phyloP scores from a whole-genome alignment of 2,113 vertebrate genomes.

The Panthera tigris region DNA sequence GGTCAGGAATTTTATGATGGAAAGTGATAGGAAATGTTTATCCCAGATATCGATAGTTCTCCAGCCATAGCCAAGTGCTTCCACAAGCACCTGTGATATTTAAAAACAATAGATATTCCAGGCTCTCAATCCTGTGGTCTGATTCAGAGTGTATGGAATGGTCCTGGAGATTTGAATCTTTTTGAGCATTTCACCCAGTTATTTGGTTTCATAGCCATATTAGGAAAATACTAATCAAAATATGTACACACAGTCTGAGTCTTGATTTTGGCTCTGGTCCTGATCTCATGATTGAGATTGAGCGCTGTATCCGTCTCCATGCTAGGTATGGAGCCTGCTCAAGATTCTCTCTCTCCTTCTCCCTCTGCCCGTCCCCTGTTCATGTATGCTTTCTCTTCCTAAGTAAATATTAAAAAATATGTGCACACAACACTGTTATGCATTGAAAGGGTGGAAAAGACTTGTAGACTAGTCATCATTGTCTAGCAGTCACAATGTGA shows the following conservation, averaged over 20 bases:
- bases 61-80: not conserved
- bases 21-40: not conserved
- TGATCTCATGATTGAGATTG: too few species aligned
- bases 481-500: not conserved
- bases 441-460: not conserved
- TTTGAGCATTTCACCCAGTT: not conserved
- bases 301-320: too few species aligned
- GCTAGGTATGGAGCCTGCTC: too few species aligned
- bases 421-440: not conserved
- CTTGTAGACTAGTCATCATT: not conserved
- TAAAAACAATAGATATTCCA: not conserved
- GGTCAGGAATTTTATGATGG: constrained; percentile 15
- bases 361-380: too few species aligned
- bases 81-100: not conserved
- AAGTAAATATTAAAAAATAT: too few species aligned
- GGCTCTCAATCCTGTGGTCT: not conserved
- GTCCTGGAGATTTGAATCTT: not conserved
- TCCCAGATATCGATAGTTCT: not conserved
- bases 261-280: too few species aligned
- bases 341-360: too few species aligned
- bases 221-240: not conserved
- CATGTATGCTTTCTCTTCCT: too few species aligned
- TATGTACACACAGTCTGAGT: not conserved
- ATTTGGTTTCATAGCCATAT: not conserved
- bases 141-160: not conserved